These are phyloP conservation scores for Lichenostomus cassidix DNA, from an alignment of 2,113 vertebrate species.

Conservation along the genomic window DNA sequence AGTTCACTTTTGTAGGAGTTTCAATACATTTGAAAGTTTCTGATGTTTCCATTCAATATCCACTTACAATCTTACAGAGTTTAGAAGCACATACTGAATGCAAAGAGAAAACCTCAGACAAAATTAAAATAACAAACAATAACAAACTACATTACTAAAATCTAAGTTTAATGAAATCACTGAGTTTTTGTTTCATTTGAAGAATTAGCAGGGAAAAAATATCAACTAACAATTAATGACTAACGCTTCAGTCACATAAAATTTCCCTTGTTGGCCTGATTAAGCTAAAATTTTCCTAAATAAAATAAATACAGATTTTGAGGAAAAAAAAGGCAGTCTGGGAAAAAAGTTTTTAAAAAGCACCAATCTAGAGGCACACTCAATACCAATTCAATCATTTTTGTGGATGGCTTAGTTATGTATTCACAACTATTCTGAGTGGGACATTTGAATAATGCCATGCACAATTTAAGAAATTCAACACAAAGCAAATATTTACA, in stretches of 20 bases:
- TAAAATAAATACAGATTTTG: neutral
- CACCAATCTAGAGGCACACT: neutral
- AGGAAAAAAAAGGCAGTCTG: neutral
- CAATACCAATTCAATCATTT: neutral
- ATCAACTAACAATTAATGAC: neutral
- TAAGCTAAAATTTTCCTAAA: neutral
- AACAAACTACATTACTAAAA: neutral
- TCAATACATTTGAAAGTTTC: neutral
- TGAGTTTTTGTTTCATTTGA: neutral
- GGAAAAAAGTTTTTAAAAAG: neutral
- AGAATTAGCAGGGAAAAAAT: accelerated
- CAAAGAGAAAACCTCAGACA: neutral
- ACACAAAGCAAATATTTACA: neutral
- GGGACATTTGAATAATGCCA: neutral
- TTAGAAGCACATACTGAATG: neutral
- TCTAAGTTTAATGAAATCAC: neutral
- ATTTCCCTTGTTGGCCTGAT: neutral
- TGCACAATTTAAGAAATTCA: neutral
- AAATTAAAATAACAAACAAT: neutral
- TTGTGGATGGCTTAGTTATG: neutral
- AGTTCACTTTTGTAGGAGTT: neutral
- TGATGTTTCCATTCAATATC: neutral
- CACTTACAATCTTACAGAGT: neutral
- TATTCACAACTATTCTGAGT: neutral
- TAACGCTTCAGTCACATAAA: neutral